Evolutionary conservation across 2,888 invertebrate species (phyloP), one percentile per base, ranked within the genome.

Genomic region (Resseliella maxima): DNA sequence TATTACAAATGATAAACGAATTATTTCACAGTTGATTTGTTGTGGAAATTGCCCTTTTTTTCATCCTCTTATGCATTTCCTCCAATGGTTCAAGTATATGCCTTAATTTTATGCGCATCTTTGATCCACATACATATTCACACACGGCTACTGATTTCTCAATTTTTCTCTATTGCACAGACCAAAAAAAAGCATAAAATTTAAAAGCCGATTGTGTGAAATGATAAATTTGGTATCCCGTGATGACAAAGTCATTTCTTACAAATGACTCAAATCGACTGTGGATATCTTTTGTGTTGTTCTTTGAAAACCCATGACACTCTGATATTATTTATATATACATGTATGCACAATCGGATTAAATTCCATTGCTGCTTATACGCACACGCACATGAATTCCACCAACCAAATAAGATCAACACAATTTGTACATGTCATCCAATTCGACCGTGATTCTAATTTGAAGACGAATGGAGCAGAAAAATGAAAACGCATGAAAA

Each of bases 161-260:
- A 18, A 50, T 50, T 18, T 6, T 18, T 18, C 59, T n/a, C n/a
- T n/a, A n/a, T n/a, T n/a, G 12, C 24, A 59, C 24, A 24, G 24
- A 35, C 21, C 35, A 36, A 81, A 35, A 8, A 64, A 64, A n/a
- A n/a, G n/a, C n/a, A n/a, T n/a, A n/a, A n/a, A 3, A 3, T 54
- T 54, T 83, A 27, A 83, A 83, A 36, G 83, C 83, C 38, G 83
- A 83, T 83, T 38, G 83, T 83, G 83, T 38, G 83, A 41, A 12
- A 83, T 83, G 83, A 83, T 83, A 83, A 83, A 83, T 83, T 36
- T 83, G 83, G 83, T 83, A 83, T 83, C 83, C 83, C 83, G 83
- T 38, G 83, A 83, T 83, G 83, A 83, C 36, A 24, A 83, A 38
- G 83, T 83, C 38, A 38, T 38, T 83, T 83, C 38, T 38, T 38